Evolutionary conservation across 1,140 invertebrate genomes (phyloP).

Genomic region (Plectrocnemia conspersa): DNA sequence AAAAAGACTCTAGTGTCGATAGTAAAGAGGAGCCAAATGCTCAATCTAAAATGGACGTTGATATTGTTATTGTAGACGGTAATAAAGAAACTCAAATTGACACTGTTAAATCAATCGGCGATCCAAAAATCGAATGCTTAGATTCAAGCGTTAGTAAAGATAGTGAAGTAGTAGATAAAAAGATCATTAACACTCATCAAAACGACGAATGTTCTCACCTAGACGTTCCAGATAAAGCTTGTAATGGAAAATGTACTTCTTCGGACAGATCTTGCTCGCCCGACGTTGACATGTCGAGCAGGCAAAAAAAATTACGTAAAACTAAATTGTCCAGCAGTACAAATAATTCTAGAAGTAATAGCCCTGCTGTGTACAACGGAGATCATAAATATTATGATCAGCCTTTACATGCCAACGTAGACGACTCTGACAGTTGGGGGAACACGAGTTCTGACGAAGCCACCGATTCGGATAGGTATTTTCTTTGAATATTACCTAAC

Average conservation of each 20-base stretch:
- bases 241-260: slow-evolving; percentile 26
- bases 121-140: too few species aligned
- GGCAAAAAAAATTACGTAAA: slow-evolving; percentile 29
- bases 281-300: slow-evolving; percentile 20
- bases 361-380: slow-evolving; percentile 41
- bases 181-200: slow-evolving; percentile 8
- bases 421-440: slow-evolving; percentile 51
- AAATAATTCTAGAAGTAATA: slow-evolving; percentile 44
- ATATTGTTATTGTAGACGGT: slow-evolving; percentile 28
- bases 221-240: slow-evolving; percentile 28
- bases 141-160: not conserved
- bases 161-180: not conserved
- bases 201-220: slow-evolving; percentile 21
- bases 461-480: slow-evolving; percentile 49
- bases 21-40: slow-evolving; percentile 21
- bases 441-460: slow-evolving; percentile 46
- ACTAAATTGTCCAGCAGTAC: slow-evolving; percentile 37
- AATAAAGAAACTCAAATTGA: not conserved
- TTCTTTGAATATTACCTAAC: slow-evolving; percentile 2
- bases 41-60: slow-evolving; percentile 31
- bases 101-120: not conserved
- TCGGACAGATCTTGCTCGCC: slow-evolving; percentile 30
- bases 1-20: slow-evolving; percentile 19
- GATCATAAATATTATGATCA: slow-evolving; percentile 39
- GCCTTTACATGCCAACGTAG: slow-evolving; percentile 37